phyloP scores from a whole-genome alignment of 2,888 invertebrate species.

The Hedya salicella region DNA sequence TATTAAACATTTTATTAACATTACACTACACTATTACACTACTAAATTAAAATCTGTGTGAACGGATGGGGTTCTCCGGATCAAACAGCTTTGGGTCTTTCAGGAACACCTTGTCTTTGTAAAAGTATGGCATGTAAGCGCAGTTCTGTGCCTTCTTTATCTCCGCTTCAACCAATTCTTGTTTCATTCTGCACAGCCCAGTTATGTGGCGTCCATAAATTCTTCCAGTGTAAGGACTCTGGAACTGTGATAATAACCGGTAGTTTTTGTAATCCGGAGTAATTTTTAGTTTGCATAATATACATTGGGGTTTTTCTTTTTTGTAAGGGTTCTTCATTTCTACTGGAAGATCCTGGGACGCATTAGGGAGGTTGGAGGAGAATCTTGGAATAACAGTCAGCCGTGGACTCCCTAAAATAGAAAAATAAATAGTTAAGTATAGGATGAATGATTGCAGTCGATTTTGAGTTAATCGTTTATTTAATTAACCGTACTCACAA shows the following conservation, averaged over 20 bases:
- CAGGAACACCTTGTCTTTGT: constrained; percentile 91
- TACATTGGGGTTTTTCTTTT: constrained; percentile 89
- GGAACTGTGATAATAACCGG: constrained; percentile 96
- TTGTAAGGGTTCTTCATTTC: constrained; percentile 92
- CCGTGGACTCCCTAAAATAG: constrained; percentile 37
- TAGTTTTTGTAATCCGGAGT: constrained; percentile 96
- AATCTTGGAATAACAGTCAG: constrained; percentile 48
- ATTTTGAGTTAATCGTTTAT: not conserved
- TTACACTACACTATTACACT: constrained; percentile 31
- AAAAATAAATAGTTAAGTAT: not conserved
- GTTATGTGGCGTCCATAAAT: constrained; percentile 97
- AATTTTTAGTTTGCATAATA: constrained; percentile 93
- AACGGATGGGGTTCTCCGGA: constrained; percentile 92
- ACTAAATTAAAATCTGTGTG: constrained; percentile 88
- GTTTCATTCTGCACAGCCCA: constrained; percentile 94
- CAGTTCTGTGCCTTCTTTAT: constrained; percentile 90
- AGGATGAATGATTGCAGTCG: not conserved
- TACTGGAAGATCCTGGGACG: constrained; percentile 73
- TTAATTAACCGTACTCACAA: constrained; percentile 52
- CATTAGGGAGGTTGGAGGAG: constrained; percentile 55
- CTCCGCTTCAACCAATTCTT: constrained; percentile 89
- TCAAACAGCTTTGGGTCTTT: constrained; percentile 97
- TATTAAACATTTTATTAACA: constrained; percentile 41
- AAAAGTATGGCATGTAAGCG: constrained; percentile 93
- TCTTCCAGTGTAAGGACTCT: constrained; percentile 97